A percentile compares a stretch with the other conserved stretches of the same genome.
Evolutionary conservation across 1,140 invertebrate species (phyloP).

Genomic region (Ostrea edulis): DNA sequence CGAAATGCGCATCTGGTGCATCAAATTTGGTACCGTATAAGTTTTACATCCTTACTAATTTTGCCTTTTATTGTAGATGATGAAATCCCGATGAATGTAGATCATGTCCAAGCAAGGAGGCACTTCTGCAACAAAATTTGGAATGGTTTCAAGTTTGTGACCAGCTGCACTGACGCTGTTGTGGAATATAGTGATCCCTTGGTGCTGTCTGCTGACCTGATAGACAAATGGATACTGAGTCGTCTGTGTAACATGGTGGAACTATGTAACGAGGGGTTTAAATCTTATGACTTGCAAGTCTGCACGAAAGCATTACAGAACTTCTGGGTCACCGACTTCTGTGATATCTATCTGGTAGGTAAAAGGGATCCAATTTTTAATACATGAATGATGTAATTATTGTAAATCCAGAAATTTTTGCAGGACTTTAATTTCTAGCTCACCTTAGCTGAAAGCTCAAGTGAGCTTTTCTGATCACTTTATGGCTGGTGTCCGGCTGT

Average conservation of each 20-base stretch:
- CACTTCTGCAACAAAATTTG: constrained; percentile 80
- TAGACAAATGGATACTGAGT: constrained; percentile 77
- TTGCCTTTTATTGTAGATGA: constrained; percentile 64
- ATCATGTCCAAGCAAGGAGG: constrained; percentile 68
- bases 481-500: too few species aligned
- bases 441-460: too few species aligned
- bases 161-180: constrained; percentile 60
- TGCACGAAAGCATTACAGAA: constrained; percentile 69
- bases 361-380: not conserved
- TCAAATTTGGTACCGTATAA: too few species aligned
- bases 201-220: constrained; percentile 48
- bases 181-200: constrained; percentile 49
- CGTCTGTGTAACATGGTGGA: constrained; percentile 69
- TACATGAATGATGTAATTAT: too few species aligned
- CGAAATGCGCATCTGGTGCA: too few species aligned
- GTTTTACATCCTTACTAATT: too few species aligned
- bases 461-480: too few species aligned
- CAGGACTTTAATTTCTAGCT: too few species aligned
- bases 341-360: constrained; percentile 78
- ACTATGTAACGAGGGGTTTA: constrained; percentile 70
- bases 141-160: constrained; percentile 76
- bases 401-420: too few species aligned
- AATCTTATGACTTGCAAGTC: constrained; percentile 69
- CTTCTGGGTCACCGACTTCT: constrained; percentile 77
- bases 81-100: constrained; percentile 75